Base-by-base conservation (phyloP, 2,113 vertebrate species). In the Casuarius casuarius region DNA sequence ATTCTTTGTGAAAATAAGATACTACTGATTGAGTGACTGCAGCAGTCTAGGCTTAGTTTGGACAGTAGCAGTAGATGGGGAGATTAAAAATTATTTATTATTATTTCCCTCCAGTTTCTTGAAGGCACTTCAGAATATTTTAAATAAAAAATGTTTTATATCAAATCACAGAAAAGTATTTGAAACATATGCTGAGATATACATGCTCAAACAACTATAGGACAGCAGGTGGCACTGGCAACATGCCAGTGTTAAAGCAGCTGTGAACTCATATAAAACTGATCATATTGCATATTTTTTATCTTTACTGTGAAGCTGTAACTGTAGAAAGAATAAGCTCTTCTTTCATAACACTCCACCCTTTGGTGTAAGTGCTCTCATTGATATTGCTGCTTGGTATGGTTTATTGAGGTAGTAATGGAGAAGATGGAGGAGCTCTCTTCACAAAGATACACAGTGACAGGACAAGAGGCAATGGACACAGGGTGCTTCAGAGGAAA, bases 151-250 rank as follows among this genome's bases (percentile, higher is more conserved):
- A 80, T 49, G 4, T 49, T 77, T 86, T 84, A 18, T 81, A 46
- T 65, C 1, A 2, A 77, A 59, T 11, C 81, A 61, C 31, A 81
- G 40, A 89, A 59, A 59, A 82, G 14, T 25, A 84, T 48, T 59
- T 86, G 40, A 92, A 92, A 84, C 5, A 21, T 31, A 67, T 48
- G 33, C 40, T 54, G 49, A 31, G 1, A 79, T 6, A 72, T 5
- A 76, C 6, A 42, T 74, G 35, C 42, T 79, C 28, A 83, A 87
- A 91, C 26, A 85, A 75, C 81, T 10, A 85, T 1, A 91, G 75
- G 86, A 92, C 95, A 95, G 95, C 78, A 97, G 94, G 84, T 94
- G 95, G 92, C 96, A 95, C 78, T 83, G 89, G 90, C 74, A 95
- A 54, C 72, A 85, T 25, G 71, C 67, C 81, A 91, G 17, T 12